These are phyloP conservation scores for Xestoiulus laeticollis DNA, from an alignment of 2,888 invertebrate species.

Conservation along the genomic window DNA sequence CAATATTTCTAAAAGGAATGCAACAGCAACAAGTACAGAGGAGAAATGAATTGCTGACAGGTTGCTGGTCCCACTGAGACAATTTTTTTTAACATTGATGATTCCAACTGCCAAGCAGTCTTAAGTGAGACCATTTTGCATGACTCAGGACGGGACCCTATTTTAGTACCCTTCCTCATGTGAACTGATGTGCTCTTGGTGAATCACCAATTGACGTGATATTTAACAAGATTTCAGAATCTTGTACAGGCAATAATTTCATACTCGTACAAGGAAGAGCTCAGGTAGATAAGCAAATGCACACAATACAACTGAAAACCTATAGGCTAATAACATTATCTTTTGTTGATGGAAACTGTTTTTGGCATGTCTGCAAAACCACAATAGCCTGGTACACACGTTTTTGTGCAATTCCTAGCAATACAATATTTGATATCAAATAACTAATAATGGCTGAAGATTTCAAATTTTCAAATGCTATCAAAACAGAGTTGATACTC, in stretches of 20 bases:
- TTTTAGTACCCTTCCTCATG: no score
- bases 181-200: no score
- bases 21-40: not conserved
- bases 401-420: not conserved
- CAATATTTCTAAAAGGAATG: not conserved
- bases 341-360: not conserved
- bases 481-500: not conserved
- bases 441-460: not conserved
- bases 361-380: not conserved
- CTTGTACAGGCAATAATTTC: no score
- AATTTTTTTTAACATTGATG: not conserved
- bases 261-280: not conserved
- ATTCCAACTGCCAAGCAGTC: not conserved
- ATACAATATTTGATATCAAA: not conserved
- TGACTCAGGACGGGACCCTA: not conserved
- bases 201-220: no score
- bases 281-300: not conserved
- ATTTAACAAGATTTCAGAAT: no score
- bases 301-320: not conserved
- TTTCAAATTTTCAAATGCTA: not conserved
- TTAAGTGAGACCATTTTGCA: no score
- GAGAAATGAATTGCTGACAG: conserved; percentile 15
- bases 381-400: not conserved
- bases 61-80: not conserved
- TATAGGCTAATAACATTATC: not conserved